A percentile compares a stretch with the other conserved stretches of the same genome.
Evolutionary conservation across 2,888 invertebrate species (phyloP).

Genomic region (Scaptomyza flava): DNA sequence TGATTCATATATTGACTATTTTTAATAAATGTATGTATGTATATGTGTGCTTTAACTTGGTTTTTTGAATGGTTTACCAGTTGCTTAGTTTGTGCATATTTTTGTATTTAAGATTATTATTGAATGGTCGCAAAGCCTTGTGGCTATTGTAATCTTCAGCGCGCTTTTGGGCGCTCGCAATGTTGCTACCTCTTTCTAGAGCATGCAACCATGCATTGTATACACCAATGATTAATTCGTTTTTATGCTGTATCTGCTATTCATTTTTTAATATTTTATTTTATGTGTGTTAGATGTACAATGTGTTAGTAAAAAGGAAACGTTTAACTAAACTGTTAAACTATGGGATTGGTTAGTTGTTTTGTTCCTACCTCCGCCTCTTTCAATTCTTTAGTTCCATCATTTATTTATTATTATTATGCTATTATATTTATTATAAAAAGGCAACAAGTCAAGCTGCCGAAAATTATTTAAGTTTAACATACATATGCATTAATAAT

Average conservation of each 20-base stretch:
- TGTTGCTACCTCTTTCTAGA: slow-evolving; percentile 20
- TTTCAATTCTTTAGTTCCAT: neutral
- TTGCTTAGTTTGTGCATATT: neutral
- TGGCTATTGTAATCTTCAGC: slow-evolving; percentile 22
- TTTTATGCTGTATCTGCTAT: slow-evolving; percentile 9
- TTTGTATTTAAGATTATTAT: neutral
- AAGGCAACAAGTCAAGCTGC: slow-evolving; percentile 21
- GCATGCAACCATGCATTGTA: slow-evolving; percentile 29
- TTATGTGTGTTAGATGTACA: slow-evolving; percentile 40
- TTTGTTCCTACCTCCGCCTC: slow-evolving; percentile 15
- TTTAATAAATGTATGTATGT: slow-evolving; percentile 1
- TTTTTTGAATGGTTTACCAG: slow-evolving; percentile 8
- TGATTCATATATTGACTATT: slow-evolving; percentile 45
- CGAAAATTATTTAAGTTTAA: slow-evolving; percentile 52
- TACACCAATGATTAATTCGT: slow-evolving; percentile 1
- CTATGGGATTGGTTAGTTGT: slow-evolving; percentile 12
- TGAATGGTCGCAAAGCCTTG: slow-evolving; percentile 18
- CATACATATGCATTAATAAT: slow-evolving; percentile 37
- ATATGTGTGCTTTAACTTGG: neutral
- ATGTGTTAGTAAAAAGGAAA: slow-evolving; percentile 39
- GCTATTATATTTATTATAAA: neutral
- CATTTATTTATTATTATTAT: neutral
- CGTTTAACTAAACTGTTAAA: slow-evolving; percentile 21
- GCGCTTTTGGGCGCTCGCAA: slow-evolving; percentile 39
- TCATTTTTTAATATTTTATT: slow-evolving; percentile 5